phyloP scores from a whole-genome alignment of 2,113 vertebrate genomes.

The Phoxinus phoxinus region DNA sequence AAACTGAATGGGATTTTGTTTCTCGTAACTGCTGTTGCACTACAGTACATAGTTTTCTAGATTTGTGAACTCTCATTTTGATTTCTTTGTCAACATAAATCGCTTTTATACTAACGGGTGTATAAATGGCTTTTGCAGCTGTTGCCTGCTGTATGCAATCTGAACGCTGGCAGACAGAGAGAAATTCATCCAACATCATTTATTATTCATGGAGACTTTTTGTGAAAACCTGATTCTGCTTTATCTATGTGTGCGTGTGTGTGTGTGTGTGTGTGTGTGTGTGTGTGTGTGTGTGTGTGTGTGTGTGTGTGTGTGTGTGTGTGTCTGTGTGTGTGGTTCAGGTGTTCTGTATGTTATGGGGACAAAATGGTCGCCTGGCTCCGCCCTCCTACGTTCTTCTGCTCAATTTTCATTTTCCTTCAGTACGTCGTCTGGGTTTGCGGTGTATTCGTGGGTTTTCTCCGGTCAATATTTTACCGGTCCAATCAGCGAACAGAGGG shows the following conservation, averaged over 20 bases:
- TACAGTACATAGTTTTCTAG: not conserved
- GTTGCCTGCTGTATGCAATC: not conserved
- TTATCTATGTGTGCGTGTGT: not conserved
- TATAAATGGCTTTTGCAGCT: not conserved
- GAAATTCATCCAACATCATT: conserved; percentile 15
- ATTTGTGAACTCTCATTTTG: not conserved
- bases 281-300: not conserved
- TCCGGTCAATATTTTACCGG: too few relatives aligned
- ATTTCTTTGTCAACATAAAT: not conserved
- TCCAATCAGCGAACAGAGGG: too few relatives aligned
- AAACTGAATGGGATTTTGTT: not conserved
- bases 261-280: conserved; percentile 1
- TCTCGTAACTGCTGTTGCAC: not conserved
- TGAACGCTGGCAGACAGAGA: conserved; percentile 11
- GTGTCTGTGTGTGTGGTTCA: too few relatives aligned
- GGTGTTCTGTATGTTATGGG: not conserved
- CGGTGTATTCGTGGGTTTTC: too few relatives aligned
- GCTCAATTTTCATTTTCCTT: too few relatives aligned
- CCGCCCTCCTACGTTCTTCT: too few relatives aligned
- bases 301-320: too few relatives aligned
- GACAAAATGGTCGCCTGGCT: too few relatives aligned
- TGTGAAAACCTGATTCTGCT: conserved; percentile 40
- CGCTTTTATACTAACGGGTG: not conserved
- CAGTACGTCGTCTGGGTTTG: too few relatives aligned
- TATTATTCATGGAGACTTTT: conserved; percentile 40